Conservation (phyloP, 2,797 vertebrate species). For the Chromis chromis region DNA sequence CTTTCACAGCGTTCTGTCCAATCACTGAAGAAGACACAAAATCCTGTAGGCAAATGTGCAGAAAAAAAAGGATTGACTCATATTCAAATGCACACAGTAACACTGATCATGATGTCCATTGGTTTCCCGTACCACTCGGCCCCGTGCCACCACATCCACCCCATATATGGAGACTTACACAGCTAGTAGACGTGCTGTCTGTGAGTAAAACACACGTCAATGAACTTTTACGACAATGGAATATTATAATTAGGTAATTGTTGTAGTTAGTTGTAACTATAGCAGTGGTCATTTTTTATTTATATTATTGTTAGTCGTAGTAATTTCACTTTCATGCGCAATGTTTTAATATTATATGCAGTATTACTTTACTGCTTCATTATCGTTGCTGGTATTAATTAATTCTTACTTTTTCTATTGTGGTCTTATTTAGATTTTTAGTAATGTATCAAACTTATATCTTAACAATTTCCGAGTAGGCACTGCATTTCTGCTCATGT, state of each 20-base stretch:
- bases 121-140: slow-evolving; percentile 6
- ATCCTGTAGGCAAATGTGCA: slow-evolving; percentile 81
- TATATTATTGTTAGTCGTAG: too few relatives aligned
- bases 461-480: too few relatives aligned
- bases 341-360: too few relatives aligned
- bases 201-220: not conserved
- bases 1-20: slow-evolving; percentile 76
- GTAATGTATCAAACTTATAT: too few relatives aligned
- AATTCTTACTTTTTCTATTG: too few relatives aligned
- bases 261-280: too few relatives aligned
- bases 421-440: too few relatives aligned
- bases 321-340: too few relatives aligned
- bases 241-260: not conserved
- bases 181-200: not conserved
- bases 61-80: slow-evolving; percentile 60
- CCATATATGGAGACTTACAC: slow-evolving; percentile 47
- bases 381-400: too few relatives aligned
- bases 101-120: slow-evolving; percentile 27
- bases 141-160: slow-evolving; percentile 1
- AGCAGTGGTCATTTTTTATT: too few relatives aligned
- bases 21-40: slow-evolving; percentile 77
- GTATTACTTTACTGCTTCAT: too few relatives aligned
- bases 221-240: not conserved
- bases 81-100: slow-evolving; percentile 69
- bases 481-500: too few relatives aligned